Conservation (phyloP, 92 coral and sea anemone species). For the Parazoanthus atlanticus region DNA sequence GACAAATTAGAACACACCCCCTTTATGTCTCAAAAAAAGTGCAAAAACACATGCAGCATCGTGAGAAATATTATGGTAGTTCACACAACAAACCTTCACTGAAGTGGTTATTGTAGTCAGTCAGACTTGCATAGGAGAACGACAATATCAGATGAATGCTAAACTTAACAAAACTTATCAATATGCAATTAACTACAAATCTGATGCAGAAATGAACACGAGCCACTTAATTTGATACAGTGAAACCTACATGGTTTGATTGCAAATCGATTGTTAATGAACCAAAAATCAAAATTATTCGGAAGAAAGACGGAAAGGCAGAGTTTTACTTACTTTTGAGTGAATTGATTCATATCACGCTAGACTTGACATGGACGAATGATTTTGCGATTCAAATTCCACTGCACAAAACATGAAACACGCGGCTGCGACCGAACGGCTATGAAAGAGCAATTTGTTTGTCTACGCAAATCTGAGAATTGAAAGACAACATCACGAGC, state of each 20-base stretch:
- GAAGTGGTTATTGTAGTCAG: neutral
- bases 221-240: conserved; percentile 23
- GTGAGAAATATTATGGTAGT: neutral
- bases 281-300: neutral
- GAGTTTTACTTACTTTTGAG: conserved; percentile 36
- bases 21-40: neutral
- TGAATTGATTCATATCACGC: conserved; percentile 41
- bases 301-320: neutral
- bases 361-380: conserved; percentile 35
- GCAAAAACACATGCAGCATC: neutral
- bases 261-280: conserved; percentile 28
- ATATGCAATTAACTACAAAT: conserved; percentile 33
- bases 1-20: conserved; percentile 11
- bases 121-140: neutral
- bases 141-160: conserved; percentile 33
- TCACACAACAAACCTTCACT: neutral
- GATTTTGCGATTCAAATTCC: conserved; percentile 28
- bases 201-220: conserved; percentile 31
- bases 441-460: conserved; percentile 32
- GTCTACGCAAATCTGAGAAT: conserved; percentile 2
- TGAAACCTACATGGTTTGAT: conserved; percentile 15
- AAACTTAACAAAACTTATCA: conserved; percentile 31
- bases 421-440: conserved; percentile 27
- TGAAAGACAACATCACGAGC: conserved; percentile 36
- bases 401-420: conserved; percentile 8